A percentile compares a stretch with the other conserved stretches of the same genome.
Evolutionary conservation across 2,888 invertebrate species (phyloP).

Genomic region (Pseudococcus jackbeardsleyi): DNA sequence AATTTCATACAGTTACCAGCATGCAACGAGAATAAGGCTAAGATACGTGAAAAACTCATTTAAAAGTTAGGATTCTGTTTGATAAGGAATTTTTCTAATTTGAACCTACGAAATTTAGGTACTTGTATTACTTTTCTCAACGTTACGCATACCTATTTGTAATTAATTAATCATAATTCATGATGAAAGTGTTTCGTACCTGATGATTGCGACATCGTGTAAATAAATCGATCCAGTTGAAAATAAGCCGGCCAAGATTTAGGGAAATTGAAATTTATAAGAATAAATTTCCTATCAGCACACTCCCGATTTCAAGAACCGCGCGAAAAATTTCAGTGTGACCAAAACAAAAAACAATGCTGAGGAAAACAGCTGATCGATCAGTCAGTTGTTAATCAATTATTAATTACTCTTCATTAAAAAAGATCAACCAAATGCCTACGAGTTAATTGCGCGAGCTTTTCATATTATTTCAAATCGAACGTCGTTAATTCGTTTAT

Average conservation of each 20-base stretch:
- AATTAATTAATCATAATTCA: background rate
- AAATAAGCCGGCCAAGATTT: background rate
- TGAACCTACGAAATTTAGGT: constrained; percentile 1
- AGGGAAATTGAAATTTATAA: background rate
- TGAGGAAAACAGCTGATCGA: background rate
- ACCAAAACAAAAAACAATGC: background rate
- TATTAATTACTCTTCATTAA: background rate
- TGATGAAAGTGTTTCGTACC: background rate
- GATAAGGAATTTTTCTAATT: background rate
- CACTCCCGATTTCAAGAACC: background rate
- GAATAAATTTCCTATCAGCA: background rate
- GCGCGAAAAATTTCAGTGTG: background rate
- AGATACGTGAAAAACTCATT: constrained; percentile 21
- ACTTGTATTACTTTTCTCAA: background rate
- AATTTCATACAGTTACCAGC: constrained; percentile 2
- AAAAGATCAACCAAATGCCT: background rate
- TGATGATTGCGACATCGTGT: background rate
- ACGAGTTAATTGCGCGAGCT: background rate
- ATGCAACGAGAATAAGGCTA: constrained; percentile 21
- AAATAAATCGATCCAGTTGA: background rate
- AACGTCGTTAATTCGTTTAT: background rate
- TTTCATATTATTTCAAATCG: background rate
- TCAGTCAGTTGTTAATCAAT: background rate
- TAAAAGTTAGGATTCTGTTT: background rate
- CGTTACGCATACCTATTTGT: background rate